Evolutionary conservation across 2,113 vertebrate genomes (phyloP).

Genomic region (Osmerus eperlanus): DNA sequence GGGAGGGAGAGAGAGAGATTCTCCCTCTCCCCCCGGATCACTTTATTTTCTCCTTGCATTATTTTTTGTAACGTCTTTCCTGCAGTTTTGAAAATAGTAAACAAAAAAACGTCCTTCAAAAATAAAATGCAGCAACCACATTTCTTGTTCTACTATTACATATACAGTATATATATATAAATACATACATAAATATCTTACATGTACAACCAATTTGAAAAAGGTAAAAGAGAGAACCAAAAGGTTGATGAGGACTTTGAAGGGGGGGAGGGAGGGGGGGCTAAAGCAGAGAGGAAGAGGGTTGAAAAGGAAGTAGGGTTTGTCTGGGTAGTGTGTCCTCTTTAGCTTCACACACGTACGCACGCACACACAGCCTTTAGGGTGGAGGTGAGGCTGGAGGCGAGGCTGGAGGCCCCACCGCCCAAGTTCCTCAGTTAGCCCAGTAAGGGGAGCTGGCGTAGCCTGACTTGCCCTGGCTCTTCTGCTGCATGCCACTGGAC

Average conservation of each 20-base stretch:
- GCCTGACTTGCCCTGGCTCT: conserved; percentile 75
- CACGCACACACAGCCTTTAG: conserved; percentile 23
- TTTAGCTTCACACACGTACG: conserved; percentile 41
- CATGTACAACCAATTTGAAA: conserved; percentile 77
- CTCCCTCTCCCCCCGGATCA: conserved; percentile 24
- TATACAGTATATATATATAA: conserved; percentile 81
- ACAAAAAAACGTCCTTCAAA: conserved; percentile 75
- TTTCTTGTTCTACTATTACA: conserved; percentile 76
- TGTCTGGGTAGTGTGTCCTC: conserved; percentile 51
- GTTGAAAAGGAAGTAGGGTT: conserved; percentile 33
- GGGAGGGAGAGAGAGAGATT: not conserved
- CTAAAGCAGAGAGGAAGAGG: conserved; percentile 22
- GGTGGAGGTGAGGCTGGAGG: conserved; percentile 19
- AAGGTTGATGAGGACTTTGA: conserved; percentile 69
- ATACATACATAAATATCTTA: conserved; percentile 85
- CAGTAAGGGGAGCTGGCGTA: conserved; percentile 77
- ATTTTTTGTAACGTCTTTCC: conserved; percentile 67
- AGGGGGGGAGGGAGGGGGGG: conserved; percentile 45
- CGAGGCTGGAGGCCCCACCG: conserved; percentile 6
- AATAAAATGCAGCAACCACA: conserved; percentile 77
- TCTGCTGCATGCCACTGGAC: conserved; percentile 77
- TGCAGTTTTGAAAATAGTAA: conserved; percentile 76
- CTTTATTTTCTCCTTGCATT: conserved; percentile 36
- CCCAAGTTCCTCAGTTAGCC: conserved; percentile 65
- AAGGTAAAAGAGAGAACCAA: conserved; percentile 61